Conservation (phyloP, 2,113 vertebrate genomes). For the Heliornis fulica region DNA sequence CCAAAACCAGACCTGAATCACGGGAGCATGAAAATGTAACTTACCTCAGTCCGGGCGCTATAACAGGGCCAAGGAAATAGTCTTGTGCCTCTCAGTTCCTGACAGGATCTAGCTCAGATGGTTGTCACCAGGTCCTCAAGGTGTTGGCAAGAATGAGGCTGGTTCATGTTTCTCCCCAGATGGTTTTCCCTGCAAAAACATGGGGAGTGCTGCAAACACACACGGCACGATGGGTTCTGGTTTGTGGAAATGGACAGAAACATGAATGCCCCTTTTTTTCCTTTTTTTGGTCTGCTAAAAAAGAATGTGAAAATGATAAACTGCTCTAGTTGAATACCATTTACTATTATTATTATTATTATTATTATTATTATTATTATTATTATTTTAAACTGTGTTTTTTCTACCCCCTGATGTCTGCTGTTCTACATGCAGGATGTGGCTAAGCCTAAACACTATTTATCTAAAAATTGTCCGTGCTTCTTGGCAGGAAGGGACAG, state of each 20-base stretch:
- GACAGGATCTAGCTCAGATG: neutral
- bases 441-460: neutral
- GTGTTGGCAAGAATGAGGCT: accelerated
- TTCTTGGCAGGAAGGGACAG: neutral
- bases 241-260: neutral
- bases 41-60: neutral
- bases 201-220: neutral
- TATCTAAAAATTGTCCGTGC: neutral
- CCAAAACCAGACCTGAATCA: neutral
- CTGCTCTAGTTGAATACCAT: neutral
- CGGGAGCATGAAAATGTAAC: accelerated
- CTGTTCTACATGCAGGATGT: neutral
- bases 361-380: too few species aligned
- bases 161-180: neutral
- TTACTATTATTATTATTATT: too few species aligned
- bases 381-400: neutral
- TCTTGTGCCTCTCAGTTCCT: neutral
- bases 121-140: neutral
- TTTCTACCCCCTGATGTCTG: neutral
- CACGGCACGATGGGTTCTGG: neutral
- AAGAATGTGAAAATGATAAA: neutral
- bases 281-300: neutral
- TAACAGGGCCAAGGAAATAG: neutral
- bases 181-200: neutral
- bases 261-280: neutral